A percentile compares a stretch with the other conserved stretches of the same genome.
phyloP scores from a whole-genome alignment of 2,797 vertebrate genomes.

The Halcyon badia region DNA sequence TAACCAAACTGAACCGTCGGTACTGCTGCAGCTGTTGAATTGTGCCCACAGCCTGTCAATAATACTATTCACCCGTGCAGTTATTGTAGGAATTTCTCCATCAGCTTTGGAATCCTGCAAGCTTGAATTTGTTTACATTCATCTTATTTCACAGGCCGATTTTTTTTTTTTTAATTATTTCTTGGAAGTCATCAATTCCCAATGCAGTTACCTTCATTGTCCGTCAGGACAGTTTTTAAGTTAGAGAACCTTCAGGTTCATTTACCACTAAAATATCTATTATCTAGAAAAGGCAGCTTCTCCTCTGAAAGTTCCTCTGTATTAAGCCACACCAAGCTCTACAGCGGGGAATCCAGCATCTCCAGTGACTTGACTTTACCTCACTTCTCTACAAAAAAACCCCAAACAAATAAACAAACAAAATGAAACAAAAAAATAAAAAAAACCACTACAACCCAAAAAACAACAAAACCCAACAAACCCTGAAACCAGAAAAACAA shows the following conservation, averaged over 20 bases:
- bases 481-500: no score
- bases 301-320: neutral
- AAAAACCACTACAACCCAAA: no score
- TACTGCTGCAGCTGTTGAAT: neutral
- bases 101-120: neutral
- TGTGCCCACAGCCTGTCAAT: neutral
- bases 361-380: slow-evolving; percentile 63
- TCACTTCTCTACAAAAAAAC: neutral
- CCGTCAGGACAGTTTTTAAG: neutral
- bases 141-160: neutral
- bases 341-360: slow-evolving; percentile 10
- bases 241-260: neutral
- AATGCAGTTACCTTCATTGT: neutral
- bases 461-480: neutral
- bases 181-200: neutral
- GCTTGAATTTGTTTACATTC: neutral
- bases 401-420: neutral
- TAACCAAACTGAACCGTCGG: neutral
- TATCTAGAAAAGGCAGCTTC: neutral
- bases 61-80: neutral
- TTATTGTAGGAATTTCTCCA: neutral
- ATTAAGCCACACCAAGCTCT: slow-evolving; percentile 9
- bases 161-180: neutral
- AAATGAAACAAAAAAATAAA: neutral
- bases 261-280: neutral